Percentiles rank a stretch among this genome's conserved stretches.
Evolutionary conservation across 2,797 vertebrate species (phyloP).

Genomic region (Nannoperca obscura): DNA sequence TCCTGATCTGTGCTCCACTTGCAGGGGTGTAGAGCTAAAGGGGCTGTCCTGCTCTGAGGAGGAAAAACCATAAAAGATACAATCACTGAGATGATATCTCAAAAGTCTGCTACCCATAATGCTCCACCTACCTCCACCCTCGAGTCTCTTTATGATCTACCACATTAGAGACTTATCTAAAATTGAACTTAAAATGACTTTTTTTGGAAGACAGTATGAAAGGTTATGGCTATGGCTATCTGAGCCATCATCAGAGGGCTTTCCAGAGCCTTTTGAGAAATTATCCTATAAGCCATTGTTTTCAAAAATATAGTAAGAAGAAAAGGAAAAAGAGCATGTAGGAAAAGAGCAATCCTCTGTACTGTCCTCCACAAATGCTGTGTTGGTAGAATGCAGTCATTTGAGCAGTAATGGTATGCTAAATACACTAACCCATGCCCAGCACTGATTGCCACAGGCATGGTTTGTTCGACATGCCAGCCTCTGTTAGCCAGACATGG

Average conservation of each 20-base stretch:
- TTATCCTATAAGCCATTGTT: conserved; percentile 40
- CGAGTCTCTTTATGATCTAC: conserved; percentile 27
- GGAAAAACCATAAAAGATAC: conserved; percentile 53
- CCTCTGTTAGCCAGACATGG: conserved; percentile 60
- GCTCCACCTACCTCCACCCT: conserved; percentile 29
- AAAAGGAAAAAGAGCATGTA: not conserved
- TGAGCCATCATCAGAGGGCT: conserved; percentile 37
- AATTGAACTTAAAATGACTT: conserved; percentile 40
- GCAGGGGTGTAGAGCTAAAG: conserved; percentile 49
- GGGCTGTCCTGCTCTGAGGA: conserved; percentile 47
- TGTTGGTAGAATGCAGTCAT: conserved; percentile 19
- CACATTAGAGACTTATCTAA: conserved; percentile 33
- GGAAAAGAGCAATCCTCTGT: not conserved
- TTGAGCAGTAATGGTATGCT: conserved; percentile 33
- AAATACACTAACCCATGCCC: conserved; percentile 61
- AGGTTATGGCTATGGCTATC: conserved; percentile 45
- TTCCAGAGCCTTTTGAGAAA: conserved; percentile 31
- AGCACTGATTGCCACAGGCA: conserved; percentile 64
- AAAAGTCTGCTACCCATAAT: conserved; percentile 31
- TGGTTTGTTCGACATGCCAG: conserved; percentile 68
- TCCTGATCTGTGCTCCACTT: conserved; percentile 53
- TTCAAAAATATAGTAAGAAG: conserved; percentile 17
- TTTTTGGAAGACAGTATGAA: conserved; percentile 39
- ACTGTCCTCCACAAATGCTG: conserved; percentile 2
- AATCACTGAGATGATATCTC: conserved; percentile 47